A percentile compares a stretch with the other conserved stretches of the same genome.
These are phyloP conservation scores for Drosophila ohnishii DNA, from an alignment of 1,140 invertebrate species.

Conservation along the genomic window DNA sequence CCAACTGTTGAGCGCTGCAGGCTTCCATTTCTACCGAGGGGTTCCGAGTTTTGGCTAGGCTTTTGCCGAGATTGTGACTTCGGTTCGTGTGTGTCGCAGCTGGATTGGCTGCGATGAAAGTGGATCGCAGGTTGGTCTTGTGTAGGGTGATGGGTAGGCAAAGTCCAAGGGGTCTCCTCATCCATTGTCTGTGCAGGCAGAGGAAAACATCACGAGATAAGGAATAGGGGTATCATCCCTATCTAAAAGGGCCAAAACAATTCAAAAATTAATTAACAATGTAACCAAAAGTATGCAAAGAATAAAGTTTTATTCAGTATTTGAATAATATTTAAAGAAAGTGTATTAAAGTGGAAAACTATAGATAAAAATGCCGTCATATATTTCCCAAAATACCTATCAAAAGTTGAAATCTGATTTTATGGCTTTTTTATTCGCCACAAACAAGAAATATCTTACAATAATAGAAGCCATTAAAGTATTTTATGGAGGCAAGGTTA, in stretches of 20 bases:
- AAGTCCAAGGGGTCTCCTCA: slow-evolving; percentile 29
- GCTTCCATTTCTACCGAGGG: neutral
- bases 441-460: neutral
- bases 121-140: slow-evolving; percentile 11
- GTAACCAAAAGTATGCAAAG: neutral
- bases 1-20: slow-evolving; percentile 33
- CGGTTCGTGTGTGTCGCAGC: slow-evolving; percentile 16
- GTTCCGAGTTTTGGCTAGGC: slow-evolving; percentile 13
- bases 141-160: slow-evolving; percentile 28
- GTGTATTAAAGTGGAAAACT: neutral
- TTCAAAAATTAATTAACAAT: neutral
- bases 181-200: neutral
- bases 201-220: neutral
- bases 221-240: neutral
- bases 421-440: neutral
- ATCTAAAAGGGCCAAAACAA: neutral
- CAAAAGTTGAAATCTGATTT: neutral
- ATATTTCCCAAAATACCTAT: neutral
- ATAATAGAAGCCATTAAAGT: neutral
- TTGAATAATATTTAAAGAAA: no score
- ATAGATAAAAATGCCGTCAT: neutral
- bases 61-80: slow-evolving; percentile 11
- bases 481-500: neutral
- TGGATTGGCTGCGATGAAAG: slow-evolving; percentile 38
- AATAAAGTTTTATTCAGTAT: no score